Evolutionary conservation across 1,140 invertebrate species (phyloP).

Genomic region (Leptinotarsa defecta): DNA sequence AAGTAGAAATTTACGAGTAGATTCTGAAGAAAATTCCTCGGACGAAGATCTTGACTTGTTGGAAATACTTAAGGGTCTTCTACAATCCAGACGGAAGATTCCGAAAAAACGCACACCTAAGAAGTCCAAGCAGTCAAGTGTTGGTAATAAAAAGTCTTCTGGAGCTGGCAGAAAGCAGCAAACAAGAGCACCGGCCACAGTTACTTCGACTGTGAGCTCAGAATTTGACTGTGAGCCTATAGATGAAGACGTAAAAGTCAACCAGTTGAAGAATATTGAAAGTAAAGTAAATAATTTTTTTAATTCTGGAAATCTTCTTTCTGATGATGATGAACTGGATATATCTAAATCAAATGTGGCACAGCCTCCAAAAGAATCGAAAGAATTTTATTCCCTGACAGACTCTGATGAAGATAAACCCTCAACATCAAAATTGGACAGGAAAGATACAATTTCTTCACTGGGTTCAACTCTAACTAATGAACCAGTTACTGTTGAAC

Average conservation of each 20-base stretch:
- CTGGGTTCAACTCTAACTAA: neutral
- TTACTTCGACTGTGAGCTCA: neutral
- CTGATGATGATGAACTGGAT: conserved; percentile 9
- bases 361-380: conserved; percentile 9
- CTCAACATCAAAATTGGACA: neutral
- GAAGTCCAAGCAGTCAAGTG: neutral
- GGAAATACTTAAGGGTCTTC: neutral
- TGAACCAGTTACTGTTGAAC: neutral
- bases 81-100: neutral
- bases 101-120: neutral
- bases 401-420: conserved; percentile 31
- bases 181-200: neutral
- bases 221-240: conserved; percentile 15
- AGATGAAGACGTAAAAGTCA: neutral
- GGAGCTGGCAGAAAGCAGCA: neutral
- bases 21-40: neutral
- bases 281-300: conserved; percentile 29
- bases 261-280: conserved; percentile 11
- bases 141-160: neutral
- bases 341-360: neutral
- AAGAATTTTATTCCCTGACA: conserved; percentile 12
- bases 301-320: conserved; percentile 4
- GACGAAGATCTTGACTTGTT: neutral
- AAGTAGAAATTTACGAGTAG: neutral
- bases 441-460: neutral